A percentile compares a stretch with the other conserved stretches of the same genome.
phyloP scores from a whole-genome alignment of 2,113 vertebrate species.

The Bos taurus region DNA sequence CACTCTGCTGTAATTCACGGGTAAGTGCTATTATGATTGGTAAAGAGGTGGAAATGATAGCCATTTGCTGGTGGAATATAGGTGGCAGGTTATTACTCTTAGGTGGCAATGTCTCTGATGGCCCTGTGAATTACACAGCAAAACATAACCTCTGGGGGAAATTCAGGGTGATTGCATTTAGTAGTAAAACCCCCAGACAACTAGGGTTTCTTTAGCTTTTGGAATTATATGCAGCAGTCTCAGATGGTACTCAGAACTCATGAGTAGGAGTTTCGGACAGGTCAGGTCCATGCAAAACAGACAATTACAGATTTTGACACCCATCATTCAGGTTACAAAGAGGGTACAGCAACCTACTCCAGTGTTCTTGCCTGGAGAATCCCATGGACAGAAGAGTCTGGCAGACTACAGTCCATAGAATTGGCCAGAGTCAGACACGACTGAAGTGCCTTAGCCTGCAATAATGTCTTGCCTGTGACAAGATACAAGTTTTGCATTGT shows the following conservation, averaged over 20 bases:
- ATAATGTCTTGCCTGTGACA: neutral
- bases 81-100: neutral
- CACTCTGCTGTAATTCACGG: neutral
- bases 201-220: neutral
- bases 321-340: neutral
- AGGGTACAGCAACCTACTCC: neutral
- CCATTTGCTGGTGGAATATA: neutral
- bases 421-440: neutral
- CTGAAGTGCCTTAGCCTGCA: neutral
- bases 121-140: neutral
- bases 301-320: neutral
- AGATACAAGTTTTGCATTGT: neutral
- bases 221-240: neutral
- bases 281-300: fast-evolving
- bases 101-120: neutral
- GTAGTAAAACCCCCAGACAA: neutral
- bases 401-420: neutral
- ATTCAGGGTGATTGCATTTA: neutral
- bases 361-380: neutral
- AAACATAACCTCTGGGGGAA: neutral
- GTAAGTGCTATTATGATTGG: neutral
- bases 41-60: neutral
- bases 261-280: fast-evolving
- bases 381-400: neutral
- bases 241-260: neutral